These are phyloP conservation scores for Ganaspis sp. DNA, from an alignment of 1,140 invertebrate species.

Conservation along the genomic window DNA sequence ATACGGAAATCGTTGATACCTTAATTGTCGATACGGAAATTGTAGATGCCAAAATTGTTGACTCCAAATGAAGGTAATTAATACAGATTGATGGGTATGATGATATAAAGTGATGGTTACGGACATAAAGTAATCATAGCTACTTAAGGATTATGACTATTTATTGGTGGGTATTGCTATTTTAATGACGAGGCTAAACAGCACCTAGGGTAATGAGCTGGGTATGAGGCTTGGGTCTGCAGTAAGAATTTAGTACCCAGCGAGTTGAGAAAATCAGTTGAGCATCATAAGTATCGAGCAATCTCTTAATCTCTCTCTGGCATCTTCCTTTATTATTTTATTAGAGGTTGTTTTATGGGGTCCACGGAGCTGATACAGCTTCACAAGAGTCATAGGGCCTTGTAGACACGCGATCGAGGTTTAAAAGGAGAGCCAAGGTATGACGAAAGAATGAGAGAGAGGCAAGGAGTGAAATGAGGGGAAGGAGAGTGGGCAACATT, in stretches of 20 bases:
- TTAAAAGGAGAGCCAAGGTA: constrained; percentile 46
- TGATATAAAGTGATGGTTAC: no score
- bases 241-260: background rate
- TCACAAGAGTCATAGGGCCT: background rate
- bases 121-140: no score
- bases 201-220: background rate
- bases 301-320: constrained; percentile 1
- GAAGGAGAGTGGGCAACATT: constrained; percentile 72
- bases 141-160: no score
- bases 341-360: constrained; percentile 18
- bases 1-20: no score
- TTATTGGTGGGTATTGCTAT: no score
- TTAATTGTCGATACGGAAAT: no score
- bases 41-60: no score
- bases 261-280: background rate
- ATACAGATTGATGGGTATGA: no score
- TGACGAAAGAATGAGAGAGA: constrained; percentile 61
- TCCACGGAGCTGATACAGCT: background rate
- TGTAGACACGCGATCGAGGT: constrained; percentile 39
- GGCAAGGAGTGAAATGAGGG: constrained; percentile 67
- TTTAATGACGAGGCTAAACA: background rate
- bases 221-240: background rate
- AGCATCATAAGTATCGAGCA: constrained; percentile 2
- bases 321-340: constrained; percentile 28
- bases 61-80: no score